Percentiles rank a stretch among this genome's conserved stretches.
Conservation (phyloP, 2,113 vertebrate species). For the Myotis lucifugus region DNA sequence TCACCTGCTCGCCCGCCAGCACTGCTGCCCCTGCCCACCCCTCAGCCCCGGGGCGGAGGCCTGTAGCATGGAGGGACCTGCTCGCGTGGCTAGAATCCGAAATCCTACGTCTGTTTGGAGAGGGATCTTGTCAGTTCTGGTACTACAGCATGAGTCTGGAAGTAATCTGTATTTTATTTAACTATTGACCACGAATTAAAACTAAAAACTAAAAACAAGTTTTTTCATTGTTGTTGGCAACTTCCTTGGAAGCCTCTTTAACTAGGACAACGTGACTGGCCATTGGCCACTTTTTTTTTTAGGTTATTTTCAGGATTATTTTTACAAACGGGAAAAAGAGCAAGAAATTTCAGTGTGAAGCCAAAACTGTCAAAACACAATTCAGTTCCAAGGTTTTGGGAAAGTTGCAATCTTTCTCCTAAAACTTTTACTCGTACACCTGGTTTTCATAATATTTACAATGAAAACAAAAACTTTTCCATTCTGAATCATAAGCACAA, state of each 20-base stretch:
- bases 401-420: slow-evolving; percentile 10
- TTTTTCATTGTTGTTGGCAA: background rate
- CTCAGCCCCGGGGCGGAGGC: background rate
- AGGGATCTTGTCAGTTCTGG: slow-evolving; percentile 1
- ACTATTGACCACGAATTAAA: slow-evolving; percentile 46
- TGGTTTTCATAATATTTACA: slow-evolving; percentile 64
- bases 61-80: background rate
- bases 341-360: slow-evolving; percentile 34
- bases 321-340: slow-evolving; percentile 63
- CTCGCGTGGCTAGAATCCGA: slow-evolving; percentile 8
- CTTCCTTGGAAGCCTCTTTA: slow-evolving; percentile 21
- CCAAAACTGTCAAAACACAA: slow-evolving; percentile 41
- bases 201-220: background rate
- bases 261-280: slow-evolving; percentile 24
- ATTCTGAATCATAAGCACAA: background rate
- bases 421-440: slow-evolving; percentile 43
- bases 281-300: background rate
- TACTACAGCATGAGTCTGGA: slow-evolving; percentile 35
- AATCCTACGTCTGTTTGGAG: slow-evolving; percentile 44
- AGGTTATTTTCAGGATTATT: slow-evolving; percentile 31
- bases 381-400: slow-evolving; percentile 47
- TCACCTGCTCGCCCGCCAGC: background rate
- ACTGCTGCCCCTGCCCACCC: rapidly evolving
- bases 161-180: slow-evolving; percentile 58
- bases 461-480: background rate